These are phyloP conservation scores for Eupeodes latifasciatus DNA, from an alignment of 2,888 invertebrate species.

Conservation along the genomic window DNA sequence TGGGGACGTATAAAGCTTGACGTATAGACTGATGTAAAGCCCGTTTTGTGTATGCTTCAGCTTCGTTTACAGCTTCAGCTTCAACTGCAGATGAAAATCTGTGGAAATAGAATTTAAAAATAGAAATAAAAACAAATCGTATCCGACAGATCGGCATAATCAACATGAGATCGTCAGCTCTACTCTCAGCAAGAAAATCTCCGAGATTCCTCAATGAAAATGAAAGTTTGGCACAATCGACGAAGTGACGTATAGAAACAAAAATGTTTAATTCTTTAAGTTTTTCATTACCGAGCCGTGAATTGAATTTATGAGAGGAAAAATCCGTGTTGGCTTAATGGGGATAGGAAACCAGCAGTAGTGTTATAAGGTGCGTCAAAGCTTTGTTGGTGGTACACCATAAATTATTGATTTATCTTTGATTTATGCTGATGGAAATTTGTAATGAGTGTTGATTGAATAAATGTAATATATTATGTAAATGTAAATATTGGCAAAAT, in stretches of 20 bases:
- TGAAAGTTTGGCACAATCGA: slow-evolving; percentile 61
- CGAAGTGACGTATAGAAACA: slow-evolving; percentile 5
- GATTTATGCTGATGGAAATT: slow-evolving; percentile 41
- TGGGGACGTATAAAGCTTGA: slow-evolving; percentile 17
- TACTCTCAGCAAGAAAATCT: slow-evolving; percentile 14
- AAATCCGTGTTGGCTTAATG: slow-evolving; percentile 22
- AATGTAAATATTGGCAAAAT: slow-evolving; percentile 14
- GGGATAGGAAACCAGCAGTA: neutral
- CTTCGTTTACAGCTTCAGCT: neutral
- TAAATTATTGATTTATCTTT: slow-evolving; percentile 25
- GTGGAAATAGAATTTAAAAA: slow-evolving; percentile 16
- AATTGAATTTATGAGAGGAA: slow-evolving; percentile 25
- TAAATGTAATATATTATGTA: neutral
- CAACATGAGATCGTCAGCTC: slow-evolving; percentile 27
- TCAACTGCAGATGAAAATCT: slow-evolving; percentile 4
- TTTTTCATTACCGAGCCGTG: slow-evolving; percentile 36
- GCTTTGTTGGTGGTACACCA: neutral
- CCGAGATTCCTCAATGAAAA: slow-evolving; percentile 64
- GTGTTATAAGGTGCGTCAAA: slow-evolving; percentile 18
- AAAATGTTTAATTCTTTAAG: slow-evolving; percentile 33
- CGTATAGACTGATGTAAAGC: slow-evolving; percentile 10
- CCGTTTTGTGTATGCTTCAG: neutral
- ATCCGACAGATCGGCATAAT: slow-evolving; percentile 39
- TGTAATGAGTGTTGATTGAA: neutral
- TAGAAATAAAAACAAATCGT: slow-evolving; percentile 30